Percentiles rank a stretch among this genome's conserved stretches.
phyloP scores from a whole-genome alignment of 2,888 invertebrate genomes.

The Lampropteryx suffumata region DNA sequence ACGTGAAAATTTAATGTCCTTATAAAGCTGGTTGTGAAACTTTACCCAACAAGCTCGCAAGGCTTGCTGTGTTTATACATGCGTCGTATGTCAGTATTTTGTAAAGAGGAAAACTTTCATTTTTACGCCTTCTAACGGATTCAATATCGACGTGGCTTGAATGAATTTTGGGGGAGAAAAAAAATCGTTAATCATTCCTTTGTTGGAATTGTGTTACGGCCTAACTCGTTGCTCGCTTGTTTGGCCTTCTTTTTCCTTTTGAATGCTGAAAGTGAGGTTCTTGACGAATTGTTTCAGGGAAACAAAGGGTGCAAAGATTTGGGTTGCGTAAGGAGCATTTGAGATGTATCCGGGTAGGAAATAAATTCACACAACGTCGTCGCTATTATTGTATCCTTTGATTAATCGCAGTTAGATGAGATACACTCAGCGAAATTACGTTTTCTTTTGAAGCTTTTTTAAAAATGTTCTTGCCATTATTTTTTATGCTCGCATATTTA shows the following conservation, averaged over 20 bases:
- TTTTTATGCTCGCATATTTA: no score
- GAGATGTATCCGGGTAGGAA: constrained; percentile 35
- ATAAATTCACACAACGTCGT: constrained; percentile 31
- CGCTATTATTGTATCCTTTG: constrained; percentile 16
- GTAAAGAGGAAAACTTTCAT: constrained; percentile 77
- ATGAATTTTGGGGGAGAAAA: constrained; percentile 70
- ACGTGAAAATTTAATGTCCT: constrained; percentile 3
- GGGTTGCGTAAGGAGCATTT: constrained; percentile 42
- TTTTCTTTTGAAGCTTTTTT: no score
- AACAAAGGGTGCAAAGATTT: constrained; percentile 58
- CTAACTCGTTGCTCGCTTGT: constrained; percentile 82
- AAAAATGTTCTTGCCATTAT: no score
- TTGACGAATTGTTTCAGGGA: constrained; percentile 78
- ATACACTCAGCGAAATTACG: background rate
- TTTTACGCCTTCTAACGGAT: constrained; percentile 80
- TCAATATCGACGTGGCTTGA: constrained; percentile 81
- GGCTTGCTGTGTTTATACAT: no score
- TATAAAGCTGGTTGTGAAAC: background rate
- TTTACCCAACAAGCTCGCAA: constrained; percentile 9
- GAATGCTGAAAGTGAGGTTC: constrained; percentile 71
- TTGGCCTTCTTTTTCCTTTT: constrained; percentile 79
- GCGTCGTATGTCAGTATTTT: constrained; percentile 56
- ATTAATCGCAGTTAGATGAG: constrained; percentile 20
- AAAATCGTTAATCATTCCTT: constrained; percentile 83
- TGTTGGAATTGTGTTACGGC: constrained; percentile 82